A percentile compares a stretch with the other conserved stretches of the same genome.
These are phyloP conservation scores for Phrixothrix hirtus DNA, from an alignment of 2,888 invertebrate genomes.

Conservation along the genomic window DNA sequence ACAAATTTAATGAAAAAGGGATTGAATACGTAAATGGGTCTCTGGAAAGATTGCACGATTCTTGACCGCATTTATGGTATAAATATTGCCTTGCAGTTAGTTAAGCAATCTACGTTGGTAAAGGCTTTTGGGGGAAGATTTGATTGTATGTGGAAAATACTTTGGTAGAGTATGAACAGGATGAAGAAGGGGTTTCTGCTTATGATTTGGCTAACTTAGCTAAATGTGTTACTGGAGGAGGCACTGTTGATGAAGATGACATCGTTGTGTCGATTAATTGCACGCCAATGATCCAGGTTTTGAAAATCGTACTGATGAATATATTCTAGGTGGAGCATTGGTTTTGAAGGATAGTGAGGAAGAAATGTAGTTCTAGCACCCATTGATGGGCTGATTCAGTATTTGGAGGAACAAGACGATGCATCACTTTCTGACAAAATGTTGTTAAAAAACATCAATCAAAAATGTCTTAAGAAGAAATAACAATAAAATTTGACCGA, in stretches of 20 bases:
- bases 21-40: too few species aligned
- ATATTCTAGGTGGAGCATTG: not conserved
- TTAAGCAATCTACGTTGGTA: not conserved
- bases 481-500: not conserved
- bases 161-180: not conserved
- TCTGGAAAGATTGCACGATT: too few species aligned
- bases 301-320: not conserved
- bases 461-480: not conserved
- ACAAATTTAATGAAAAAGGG: too few species aligned
- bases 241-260: too few species aligned
- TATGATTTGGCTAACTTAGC: not conserved
- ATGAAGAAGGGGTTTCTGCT: not conserved
- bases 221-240: not conserved
- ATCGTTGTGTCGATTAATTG: not conserved
- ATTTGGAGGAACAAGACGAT: conserved; percentile 3
- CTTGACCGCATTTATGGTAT: too few species aligned
- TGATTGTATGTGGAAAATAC: too few species aligned
- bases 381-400: conserved; percentile 1
- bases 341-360: not conserved
- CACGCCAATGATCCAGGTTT: not conserved
- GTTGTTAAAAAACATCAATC: not conserved
- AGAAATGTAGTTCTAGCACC: not conserved
- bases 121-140: not conserved
- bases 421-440: not conserved
- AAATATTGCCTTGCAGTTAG: too few species aligned